Conservation (phyloP, 92 coral and sea anemone species). For the Porites divaricata region DNA sequence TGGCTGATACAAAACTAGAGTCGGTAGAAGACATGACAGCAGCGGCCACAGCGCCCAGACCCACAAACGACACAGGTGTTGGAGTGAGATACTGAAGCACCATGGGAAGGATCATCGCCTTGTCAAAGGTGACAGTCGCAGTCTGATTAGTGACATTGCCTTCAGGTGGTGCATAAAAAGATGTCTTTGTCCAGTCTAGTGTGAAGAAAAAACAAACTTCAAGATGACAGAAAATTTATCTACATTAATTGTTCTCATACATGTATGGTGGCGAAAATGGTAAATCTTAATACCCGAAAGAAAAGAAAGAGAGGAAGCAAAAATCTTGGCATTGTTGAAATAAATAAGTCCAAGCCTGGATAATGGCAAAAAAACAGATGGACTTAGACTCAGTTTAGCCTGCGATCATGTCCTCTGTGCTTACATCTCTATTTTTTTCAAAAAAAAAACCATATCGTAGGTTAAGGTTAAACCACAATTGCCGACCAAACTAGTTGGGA, state of each 20-base stretch:
- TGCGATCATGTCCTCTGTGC: not conserved
- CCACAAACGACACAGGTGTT: slow-evolving; percentile 79
- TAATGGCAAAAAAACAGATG: too few relatives aligned
- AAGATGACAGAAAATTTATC: not conserved
- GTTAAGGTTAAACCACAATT: too few relatives aligned
- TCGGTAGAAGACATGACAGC: slow-evolving; percentile 99
- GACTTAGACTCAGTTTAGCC: not conserved
- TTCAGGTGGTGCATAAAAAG: slow-evolving; percentile 37
- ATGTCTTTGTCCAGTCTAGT: slow-evolving; percentile 77
- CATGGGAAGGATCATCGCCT: slow-evolving; percentile 80
- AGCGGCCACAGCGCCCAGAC: slow-evolving; percentile 94
- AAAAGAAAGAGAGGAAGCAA: too few relatives aligned
- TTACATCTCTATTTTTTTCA: not conserved
- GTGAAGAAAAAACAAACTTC: not conserved
- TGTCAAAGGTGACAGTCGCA: slow-evolving; percentile 15
- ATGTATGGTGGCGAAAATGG: too few relatives aligned
- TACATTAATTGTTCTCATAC: too few relatives aligned
- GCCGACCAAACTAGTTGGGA: too few relatives aligned
- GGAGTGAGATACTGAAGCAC: slow-evolving; percentile 92
- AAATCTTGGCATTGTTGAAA: too few relatives aligned
- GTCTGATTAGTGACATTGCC: slow-evolving; percentile 40
- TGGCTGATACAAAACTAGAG: slow-evolving; percentile 85
- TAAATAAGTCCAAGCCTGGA: too few relatives aligned
- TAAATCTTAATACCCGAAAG: too few relatives aligned
- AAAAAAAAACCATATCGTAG: too few relatives aligned